Percentiles rank a stretch among this genome's conserved stretches.
These are phyloP conservation scores for Anseranas semipalmata DNA, from an alignment of 2,113 vertebrate species.

Conservation along the genomic window DNA sequence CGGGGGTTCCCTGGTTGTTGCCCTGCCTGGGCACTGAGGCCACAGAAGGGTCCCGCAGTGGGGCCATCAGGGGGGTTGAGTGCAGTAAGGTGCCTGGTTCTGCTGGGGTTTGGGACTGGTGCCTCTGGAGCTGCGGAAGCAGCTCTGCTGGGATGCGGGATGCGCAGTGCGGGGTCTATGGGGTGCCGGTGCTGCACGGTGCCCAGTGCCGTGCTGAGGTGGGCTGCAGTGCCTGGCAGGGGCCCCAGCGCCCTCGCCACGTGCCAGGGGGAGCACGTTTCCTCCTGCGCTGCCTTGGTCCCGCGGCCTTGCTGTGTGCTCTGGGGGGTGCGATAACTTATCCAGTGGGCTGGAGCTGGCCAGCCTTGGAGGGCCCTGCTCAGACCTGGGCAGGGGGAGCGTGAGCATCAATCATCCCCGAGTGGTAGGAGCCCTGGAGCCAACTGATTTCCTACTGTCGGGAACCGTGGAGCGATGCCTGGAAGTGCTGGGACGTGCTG, in stretches of 20 bases:
- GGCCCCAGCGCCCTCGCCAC: fast-evolving
- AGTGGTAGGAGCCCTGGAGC: neutral
- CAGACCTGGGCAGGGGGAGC: neutral
- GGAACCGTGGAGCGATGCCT: neutral
- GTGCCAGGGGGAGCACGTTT: neutral
- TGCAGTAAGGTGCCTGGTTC: neutral
- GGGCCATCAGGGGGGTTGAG: neutral
- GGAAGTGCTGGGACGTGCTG: neutral
- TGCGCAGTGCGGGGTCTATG: fast-evolving
- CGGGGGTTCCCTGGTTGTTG: neutral
- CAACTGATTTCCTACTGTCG: neutral
- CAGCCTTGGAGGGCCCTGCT: fast-evolving
- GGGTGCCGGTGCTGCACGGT: neutral
- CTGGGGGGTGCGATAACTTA: fast-evolving
- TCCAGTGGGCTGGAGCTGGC: neutral
- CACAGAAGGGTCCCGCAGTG: neutral
- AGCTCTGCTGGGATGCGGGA: neutral
- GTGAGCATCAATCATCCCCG: neutral
- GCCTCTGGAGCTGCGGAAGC: neutral
- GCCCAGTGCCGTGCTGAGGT: neutral
- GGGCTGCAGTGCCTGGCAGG: neutral
- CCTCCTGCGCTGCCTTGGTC: neutral
- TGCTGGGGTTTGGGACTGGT: neutral
- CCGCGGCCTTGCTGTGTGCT: neutral
- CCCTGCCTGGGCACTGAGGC: too few species aligned